Conservation (phyloP, 2,888 invertebrate species). For the Emesis furor region DNA sequence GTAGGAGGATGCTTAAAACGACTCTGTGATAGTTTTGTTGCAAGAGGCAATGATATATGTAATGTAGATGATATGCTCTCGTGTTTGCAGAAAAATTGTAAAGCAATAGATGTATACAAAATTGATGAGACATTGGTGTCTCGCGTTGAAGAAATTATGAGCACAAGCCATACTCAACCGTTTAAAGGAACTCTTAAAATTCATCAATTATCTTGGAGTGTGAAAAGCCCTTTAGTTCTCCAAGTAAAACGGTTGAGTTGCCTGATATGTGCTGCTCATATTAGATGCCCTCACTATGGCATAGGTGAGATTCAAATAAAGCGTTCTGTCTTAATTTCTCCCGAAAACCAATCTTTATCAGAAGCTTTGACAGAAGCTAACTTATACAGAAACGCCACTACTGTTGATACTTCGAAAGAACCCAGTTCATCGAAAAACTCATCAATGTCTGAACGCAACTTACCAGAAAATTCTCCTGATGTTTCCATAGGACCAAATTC, state of each 20-base stretch:
- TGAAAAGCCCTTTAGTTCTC: not conserved
- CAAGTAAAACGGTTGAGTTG: slow-evolving; percentile 7
- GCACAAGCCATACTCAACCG: too few relatives aligned
- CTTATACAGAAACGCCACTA: not conserved
- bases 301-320: slow-evolving; percentile 3
- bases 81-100: not conserved
- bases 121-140: not conserved
- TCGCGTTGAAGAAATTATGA: too few relatives aligned
- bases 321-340: not conserved
- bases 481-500: not conserved
- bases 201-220: not conserved
- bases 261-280: slow-evolving; percentile 7
- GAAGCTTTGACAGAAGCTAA: slow-evolving; percentile 6
- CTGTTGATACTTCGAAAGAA: slow-evolving; percentile 10
- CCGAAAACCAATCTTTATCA: slow-evolving; percentile 3
- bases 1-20: too few relatives aligned
- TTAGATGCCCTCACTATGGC: slow-evolving; percentile 10
- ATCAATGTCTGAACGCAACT: not conserved
- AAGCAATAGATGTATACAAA: slow-evolving; percentile 4
- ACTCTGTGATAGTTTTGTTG: not conserved
- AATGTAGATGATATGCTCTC: slow-evolving; percentile 20
- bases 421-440: slow-evolving; percentile 2
- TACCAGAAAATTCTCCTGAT: slow-evolving; percentile 3
- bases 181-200: too few relatives aligned
- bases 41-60: not conserved